Conservation (phyloP, 2,797 vertebrate species). For the Poliocrania exsul region DNA sequence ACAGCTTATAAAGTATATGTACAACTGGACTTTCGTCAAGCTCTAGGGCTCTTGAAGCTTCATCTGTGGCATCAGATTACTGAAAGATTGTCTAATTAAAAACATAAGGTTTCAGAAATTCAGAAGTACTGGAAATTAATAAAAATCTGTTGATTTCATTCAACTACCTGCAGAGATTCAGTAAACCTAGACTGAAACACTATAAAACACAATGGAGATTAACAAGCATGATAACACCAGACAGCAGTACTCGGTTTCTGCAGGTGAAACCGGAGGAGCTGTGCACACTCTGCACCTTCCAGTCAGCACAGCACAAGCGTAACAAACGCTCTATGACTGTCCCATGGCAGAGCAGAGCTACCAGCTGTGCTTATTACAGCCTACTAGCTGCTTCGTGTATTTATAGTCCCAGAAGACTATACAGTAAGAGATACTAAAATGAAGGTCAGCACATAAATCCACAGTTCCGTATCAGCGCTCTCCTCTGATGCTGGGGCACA, state of each 20-base stretch:
- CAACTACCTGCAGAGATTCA: neutral
- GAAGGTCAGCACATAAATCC: constrained; percentile 41
- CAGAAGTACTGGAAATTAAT: neutral
- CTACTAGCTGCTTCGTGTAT: neutral
- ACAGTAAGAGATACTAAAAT: neutral
- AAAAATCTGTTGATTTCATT: neutral
- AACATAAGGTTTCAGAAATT: neutral
- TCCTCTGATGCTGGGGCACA: neutral
- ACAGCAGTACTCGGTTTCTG: neutral
- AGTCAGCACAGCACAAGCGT: neutral
- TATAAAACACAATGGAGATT: constrained; percentile 20
- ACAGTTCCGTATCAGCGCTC: neutral
- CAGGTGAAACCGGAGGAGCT: constrained; percentile 29
- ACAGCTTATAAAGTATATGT: accelerated
- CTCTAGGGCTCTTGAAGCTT: neutral
- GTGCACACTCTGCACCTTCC: accelerated
- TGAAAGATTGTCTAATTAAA: neutral
- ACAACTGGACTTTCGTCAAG: neutral
- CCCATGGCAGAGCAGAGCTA: neutral
- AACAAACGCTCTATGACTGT: accelerated
- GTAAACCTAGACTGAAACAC: constrained; percentile 1
- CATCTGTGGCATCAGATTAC: neutral
- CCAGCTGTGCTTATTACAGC: neutral
- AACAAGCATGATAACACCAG: constrained; percentile 33
- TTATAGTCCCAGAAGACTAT: constrained; percentile 9